Evolutionary conservation across 2,888 invertebrate species (phyloP), one percentile per base, ranked within the genome.

Genomic region (Ceramica pisi): DNA sequence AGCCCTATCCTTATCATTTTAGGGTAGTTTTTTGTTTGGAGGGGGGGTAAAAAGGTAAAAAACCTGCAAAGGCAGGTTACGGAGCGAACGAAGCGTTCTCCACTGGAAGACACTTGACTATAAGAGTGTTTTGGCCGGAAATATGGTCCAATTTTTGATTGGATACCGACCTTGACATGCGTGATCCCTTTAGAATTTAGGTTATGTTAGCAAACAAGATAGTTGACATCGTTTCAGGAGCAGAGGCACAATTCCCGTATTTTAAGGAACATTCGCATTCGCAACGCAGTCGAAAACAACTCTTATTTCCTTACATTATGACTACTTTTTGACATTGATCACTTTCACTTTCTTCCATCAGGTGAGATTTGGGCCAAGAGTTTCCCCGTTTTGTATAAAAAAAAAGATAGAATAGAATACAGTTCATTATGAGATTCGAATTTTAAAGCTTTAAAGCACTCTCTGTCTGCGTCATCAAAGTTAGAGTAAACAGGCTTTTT

Each of bases 111-210:
- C 88, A 90, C 91, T 92, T 88, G 90, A 90, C 88, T 92, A 91
- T 90, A 93, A 90, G 91, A 92, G 89, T 89, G 88, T 89, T 91
- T 91, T 89, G 88, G 90, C 94, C 94, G 94, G 94, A 95, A 91
- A 92, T 88, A 89, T 91, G 89, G 90, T 86, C 88, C 86, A 88
- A 89, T 89, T 91, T 92, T 91, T 86, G 87, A 89, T 90, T 87
- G 85, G 84, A 78, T 88, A 78, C 60, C 53, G 89, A 71, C 90
- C 90, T 92, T 92, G 90, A 83, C 80, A 72, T 73, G 46, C 73
- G 77, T 78, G 75, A 57, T 74, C 76, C 61, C 69, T 76, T 67
- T 51, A 69, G 23, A 55, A 84, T 83, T 80, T 78, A 68, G 84
- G 82, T 80, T 81, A 82, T 50, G 70, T 67, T 67, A 77, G 50